Evolutionary conservation across 2,797 vertebrate species (phyloP), one percentile per base, ranked within the genome.

Genomic region (Moxostoma hubbsi): DNA sequence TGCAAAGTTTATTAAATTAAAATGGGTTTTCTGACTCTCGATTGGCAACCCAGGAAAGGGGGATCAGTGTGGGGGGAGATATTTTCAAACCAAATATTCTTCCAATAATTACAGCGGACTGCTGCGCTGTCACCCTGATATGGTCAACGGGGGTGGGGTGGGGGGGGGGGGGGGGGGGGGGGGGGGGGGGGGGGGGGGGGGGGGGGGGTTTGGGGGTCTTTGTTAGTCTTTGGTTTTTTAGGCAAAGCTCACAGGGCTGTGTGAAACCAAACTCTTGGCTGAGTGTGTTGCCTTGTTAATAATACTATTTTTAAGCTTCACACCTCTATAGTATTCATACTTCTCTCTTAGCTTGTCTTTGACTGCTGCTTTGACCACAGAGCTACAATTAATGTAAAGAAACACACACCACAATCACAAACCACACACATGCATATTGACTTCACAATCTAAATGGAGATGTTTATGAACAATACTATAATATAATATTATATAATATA

Each of bases 81-180:
- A 93, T 94, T 94, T 94, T 94, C 91, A 94, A 91, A 93, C 90
- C 92, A 94, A 94, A 95, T 92, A 94, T 75, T 85, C 79, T 74
- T 70, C 13, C 51, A 80, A 69, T 81, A 74, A 83, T 85, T 82
- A 77, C 46, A 57, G 49, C 10, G 59, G 73, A 76, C 70, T 54
- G 62, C 54, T 24, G 24, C 9, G 51, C 57, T 53, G 68, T 77
- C 72, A 36, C 50, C 50, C 73, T 61, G 81, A 57, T n/a, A 36
- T 47, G 66, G 83, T 67, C 81, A 57, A 57, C 65, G 24, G 57
- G 71, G 81, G 59, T 1, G 24, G 1, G 1, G 24, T 78, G 62
- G n/a, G 51, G 9, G 43, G 54, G 75, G 69, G 66, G 58, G 57
- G 11, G 54, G 51, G n/a, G n/a, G n/a, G n/a, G n/a, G n/a, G n/a